Base-by-base conservation (phyloP, 1,140 invertebrate genomes). In the Temnothorax nylanderi region DNA sequence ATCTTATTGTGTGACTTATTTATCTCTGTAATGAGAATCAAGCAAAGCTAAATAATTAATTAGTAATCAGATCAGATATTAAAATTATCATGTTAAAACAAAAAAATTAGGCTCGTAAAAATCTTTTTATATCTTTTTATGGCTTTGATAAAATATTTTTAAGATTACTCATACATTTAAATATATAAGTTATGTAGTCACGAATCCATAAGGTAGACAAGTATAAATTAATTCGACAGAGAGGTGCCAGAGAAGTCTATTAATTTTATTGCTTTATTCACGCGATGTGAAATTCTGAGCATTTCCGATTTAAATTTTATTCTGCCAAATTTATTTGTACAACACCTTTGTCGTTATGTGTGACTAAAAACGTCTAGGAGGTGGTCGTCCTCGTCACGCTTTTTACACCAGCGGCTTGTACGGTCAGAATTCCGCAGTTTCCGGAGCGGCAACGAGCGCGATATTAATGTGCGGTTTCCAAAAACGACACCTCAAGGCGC, bases 391-490 rank as follows among this genome's bases (percentile, higher is more conserved):
- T 67, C 47, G 78, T 90, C 80, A 32, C 41, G 75, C 51, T 85
- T 89, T 90, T 90, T 90, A 90, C 34, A 76, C 65, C 51, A 2
- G 56, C 49, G 41, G n/a, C 67, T 75, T 32, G 51, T 44, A 76
- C 41, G 34, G 58, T 56, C 75, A 51, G 62, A 80, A 90, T 89
- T 90, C 80, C 74, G 41, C 1, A 37, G 51, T 49, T 85, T 90
- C 75, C 89, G 89, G 49, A 56, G 37, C 49, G 18, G 21, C 58
- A 86, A 86, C 76, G 10, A 69, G 76, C 76, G 37, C 13, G 34
- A 58, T 75, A 90, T 88, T 81, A 89, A 86, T 71, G 87, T 47
- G 82, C 41, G 62, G 60, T 81, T 89, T 71, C 16, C 21, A 5
- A 58, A 34, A 56, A 62, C 18, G 69, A 84, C 69, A 62, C 32